These are phyloP conservation scores for Mus pahari DNA, from an alignment of 2,113 vertebrate genomes.

Conservation along the genomic window DNA sequence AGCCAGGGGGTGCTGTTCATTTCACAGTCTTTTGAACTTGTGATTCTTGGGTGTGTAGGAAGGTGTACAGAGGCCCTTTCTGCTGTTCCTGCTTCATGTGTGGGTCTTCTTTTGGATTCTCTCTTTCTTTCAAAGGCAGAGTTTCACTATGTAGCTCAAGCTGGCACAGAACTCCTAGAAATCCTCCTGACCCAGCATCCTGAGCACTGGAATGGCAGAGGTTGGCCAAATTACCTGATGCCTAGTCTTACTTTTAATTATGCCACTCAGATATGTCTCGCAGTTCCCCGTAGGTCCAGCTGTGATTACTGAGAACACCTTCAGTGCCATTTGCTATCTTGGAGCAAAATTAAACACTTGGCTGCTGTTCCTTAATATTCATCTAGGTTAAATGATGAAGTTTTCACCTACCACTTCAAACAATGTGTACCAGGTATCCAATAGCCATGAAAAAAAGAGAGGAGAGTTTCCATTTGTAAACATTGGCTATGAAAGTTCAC, in stretches of 20 bases:
- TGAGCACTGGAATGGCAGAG: background rate
- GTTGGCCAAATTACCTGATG: background rate
- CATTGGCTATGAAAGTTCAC: background rate
- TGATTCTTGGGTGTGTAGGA: background rate
- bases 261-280: background rate
- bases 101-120: background rate
- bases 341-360: background rate
- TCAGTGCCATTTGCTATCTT: background rate
- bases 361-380: background rate
- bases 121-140: background rate
- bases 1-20: background rate
- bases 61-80: background rate
- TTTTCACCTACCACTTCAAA: slow-evolving; percentile 10
- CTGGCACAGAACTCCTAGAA: background rate
- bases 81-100: background rate
- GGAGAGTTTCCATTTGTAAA: background rate
- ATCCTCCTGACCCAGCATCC: background rate
- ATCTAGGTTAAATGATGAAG: background rate
- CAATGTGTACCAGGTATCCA: slow-evolving; percentile 6
- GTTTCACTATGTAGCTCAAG: background rate
- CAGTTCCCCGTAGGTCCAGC: background rate
- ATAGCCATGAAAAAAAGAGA: background rate
- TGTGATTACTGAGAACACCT: background rate
- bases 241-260: background rate
- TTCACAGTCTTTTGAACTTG: background rate